Conservation (phyloP, 2,113 vertebrate genomes). For the Origma solitaria region DNA sequence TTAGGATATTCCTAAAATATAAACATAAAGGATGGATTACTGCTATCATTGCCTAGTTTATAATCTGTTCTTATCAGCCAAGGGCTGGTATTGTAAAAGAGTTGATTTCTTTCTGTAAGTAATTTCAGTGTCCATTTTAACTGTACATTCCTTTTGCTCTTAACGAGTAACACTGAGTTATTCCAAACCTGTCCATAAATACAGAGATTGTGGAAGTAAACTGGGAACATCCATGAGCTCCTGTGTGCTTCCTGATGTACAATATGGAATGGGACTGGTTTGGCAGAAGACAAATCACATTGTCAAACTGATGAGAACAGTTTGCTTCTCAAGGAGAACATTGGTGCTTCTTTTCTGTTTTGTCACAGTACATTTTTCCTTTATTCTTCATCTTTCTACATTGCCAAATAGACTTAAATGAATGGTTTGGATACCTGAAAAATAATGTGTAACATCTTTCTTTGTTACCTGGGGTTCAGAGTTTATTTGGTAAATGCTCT, state of each 20-base stretch:
- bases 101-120: neutral
- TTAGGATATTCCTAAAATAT: slow-evolving; percentile 29
- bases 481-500: neutral
- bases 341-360: neutral
- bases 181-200: neutral
- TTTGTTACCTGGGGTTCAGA: neutral
- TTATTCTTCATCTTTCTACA: neutral
- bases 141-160: neutral
- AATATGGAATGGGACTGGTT: neutral
- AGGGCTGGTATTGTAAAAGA: neutral
- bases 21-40: slow-evolving; percentile 21
- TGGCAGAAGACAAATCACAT: neutral
- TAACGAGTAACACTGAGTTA: neutral
- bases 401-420: neutral
- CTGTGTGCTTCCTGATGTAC: neutral
- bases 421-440: neutral
- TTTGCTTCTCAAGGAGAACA: neutral
- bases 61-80: neutral
- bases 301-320: neutral
- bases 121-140: neutral
- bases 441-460: neutral
- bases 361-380: neutral
- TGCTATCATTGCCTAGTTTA: neutral
- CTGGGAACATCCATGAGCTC: neutral
- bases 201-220: neutral